Percentiles rank a stretch among this genome's conserved stretches.
These are phyloP conservation scores for Epizoanthus stellaris DNA, from an alignment of 92 coral and sea anemone species.

Conservation along the genomic window DNA sequence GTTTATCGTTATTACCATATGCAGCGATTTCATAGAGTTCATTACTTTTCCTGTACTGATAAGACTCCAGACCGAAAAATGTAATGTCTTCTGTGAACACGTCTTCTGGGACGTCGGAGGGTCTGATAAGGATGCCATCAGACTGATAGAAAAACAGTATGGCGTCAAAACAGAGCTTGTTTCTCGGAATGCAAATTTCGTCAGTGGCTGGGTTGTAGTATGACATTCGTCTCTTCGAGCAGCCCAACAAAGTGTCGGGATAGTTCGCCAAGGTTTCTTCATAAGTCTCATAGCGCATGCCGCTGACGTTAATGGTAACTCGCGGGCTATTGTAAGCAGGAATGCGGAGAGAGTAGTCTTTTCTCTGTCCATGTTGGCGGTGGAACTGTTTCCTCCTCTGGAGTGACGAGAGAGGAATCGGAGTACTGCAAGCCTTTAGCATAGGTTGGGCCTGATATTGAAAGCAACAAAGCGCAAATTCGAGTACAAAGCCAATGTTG, in stretches of 20 bases:
- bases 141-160: constrained; percentile 95
- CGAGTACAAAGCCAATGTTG: not conserved
- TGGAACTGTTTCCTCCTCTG: constrained; percentile 31
- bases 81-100: constrained; percentile 73
- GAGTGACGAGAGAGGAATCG: constrained; percentile 4
- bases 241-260: constrained; percentile 90
- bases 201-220: constrained; percentile 66
- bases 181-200: constrained; percentile 77
- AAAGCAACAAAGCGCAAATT: not conserved
- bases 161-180: constrained; percentile 85
- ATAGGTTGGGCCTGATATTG: constrained; percentile 8
- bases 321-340: constrained; percentile 93
- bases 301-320: constrained; percentile 92
- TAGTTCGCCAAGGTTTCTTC: constrained; percentile 90
- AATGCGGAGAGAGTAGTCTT: constrained; percentile 15
- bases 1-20: constrained; percentile 34
- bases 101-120: constrained; percentile 79
- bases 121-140: constrained; percentile 89
- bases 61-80: constrained; percentile 70
- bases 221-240: constrained; percentile 65
- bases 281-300: constrained; percentile 94
- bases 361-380: constrained; percentile 34
- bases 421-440: constrained; percentile 41
- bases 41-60: constrained; percentile 5
- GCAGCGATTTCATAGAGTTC: constrained; percentile 22